Base-by-base conservation (phyloP, 2,797 vertebrate genomes). In the Amazona ochrocephala region DNA sequence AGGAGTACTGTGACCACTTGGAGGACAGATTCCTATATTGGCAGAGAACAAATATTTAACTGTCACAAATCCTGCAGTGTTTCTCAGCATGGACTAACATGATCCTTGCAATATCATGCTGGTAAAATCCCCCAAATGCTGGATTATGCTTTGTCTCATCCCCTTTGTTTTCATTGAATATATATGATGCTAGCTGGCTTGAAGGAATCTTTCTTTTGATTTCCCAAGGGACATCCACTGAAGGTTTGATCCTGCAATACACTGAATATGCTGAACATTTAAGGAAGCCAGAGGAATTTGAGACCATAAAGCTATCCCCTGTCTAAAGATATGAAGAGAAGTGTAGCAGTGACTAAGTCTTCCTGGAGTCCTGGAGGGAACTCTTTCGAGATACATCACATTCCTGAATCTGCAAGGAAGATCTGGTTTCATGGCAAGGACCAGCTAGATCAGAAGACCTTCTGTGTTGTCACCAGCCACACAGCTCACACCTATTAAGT, bases 181-280 rank as follows among this genome's bases (percentile, higher is more conserved):
- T 81, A 78, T 82, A 84, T 50, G 65, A 91, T 91, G 67, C 37
- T 74, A 44, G 44, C 67, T 93, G 88, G 80, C 87, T 94, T 88
- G 80, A 91, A 95, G 94, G 93, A 91, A 93, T 86, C 83, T 90
- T 77, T 61, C 74, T 84, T 95, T 84, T 93, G 88, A 91, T 96
- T 96, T 97, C 95, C 95, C 88, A 68, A 68, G 74, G 65, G 95
- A 80, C 64, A 89, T 26, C 19, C 50, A 45, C 58, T 45, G 60
- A 73, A 70, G 27, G 79, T 58, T 86, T 86, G 79, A 79, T 93
- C 71, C 77, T 87, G 44, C 51, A 89, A 34, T 56, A 37, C 53
- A 41, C 12, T 37, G 50, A 85, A 89, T 51, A 58, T 0, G 0
- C 54, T 67, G 54, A 65, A 41, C 61, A 79, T 73, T 94, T 90